Evolutionary conservation across 2,113 vertebrate genomes (phyloP).

Genomic region (Hippocampus barbouri): DNA sequence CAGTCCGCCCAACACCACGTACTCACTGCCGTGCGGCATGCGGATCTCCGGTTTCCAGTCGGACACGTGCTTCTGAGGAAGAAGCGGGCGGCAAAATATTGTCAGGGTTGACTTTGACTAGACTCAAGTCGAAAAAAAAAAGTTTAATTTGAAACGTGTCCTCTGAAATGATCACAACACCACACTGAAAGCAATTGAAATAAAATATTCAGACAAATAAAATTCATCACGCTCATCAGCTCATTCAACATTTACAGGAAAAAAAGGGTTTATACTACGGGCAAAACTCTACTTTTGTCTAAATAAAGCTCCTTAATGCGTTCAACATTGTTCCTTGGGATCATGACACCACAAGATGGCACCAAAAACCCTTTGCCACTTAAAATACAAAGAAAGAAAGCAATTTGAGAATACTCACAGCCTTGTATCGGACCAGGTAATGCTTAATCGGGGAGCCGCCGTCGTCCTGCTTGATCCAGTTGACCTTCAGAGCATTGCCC

Average conservation of each 20-base stretch:
- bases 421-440: slow-evolving; percentile 91
- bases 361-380: no score
- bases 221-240: no score
- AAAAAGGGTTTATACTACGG: neutral
- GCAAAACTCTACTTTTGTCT: no score
- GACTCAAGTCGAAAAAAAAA: neutral
- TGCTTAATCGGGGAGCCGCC: slow-evolving; percentile 93
- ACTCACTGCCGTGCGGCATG: slow-evolving; percentile 79
- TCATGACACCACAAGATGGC: no score
- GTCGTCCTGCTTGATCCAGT: slow-evolving; percentile 93
- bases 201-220: no score
- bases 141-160: no score
- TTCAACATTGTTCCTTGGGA: no score
- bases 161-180: no score
- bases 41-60: slow-evolving; percentile 93
- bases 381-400: neutral
- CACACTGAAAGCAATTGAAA: no score
- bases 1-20: slow-evolving; percentile 80
- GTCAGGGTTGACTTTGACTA: no score
- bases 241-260: neutral
- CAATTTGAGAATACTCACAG: slow-evolving; percentile 80
- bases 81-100: neutral
- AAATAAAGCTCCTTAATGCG: no score
- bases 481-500: slow-evolving; percentile 86
- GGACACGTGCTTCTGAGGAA: slow-evolving; percentile 76